These are phyloP conservation scores for Batillaria attramentaria DNA, from an alignment of 1,140 invertebrate species.

Conservation along the genomic window DNA sequence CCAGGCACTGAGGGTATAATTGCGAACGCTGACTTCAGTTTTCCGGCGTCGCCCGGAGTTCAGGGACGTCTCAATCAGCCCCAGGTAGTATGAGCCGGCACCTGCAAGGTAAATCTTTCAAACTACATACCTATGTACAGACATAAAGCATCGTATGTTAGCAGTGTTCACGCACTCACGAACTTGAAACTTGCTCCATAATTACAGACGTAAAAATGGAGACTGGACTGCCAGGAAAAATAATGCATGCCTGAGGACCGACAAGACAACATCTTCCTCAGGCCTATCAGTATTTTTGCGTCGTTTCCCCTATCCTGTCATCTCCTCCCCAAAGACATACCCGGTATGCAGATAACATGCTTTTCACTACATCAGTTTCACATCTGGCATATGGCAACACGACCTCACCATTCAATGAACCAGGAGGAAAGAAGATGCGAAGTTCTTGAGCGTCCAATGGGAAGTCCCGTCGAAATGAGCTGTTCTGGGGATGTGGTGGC, in stretches of 20 bases:
- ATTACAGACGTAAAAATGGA: no score
- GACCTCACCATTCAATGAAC: constrained; percentile 41
- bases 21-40: constrained; percentile 54
- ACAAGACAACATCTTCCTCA: background rate
- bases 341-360: no score
- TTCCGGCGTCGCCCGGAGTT: constrained; percentile 59
- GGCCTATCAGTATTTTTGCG: background rate
- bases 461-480: constrained; percentile 29
- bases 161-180: no score
- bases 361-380: no score
- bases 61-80: constrained; percentile 63
- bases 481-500: constrained; percentile 28
- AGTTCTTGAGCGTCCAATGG: constrained; percentile 25
- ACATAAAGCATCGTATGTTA: no score
- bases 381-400: background rate
- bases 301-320: no score
- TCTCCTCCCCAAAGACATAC: no score
- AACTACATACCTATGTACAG: no score
- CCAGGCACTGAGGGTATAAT: constrained; percentile 66
- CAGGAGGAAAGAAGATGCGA: constrained; percentile 39
- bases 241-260: background rate
- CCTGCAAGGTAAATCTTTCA: no score
- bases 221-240: no score
- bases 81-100: constrained; percentile 58
- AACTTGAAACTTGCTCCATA: no score